Percentiles rank a stretch among this genome's conserved stretches.
Conservation (phyloP, 1,140 invertebrate genomes). For the Pseudomyrmex sp. region DNA sequence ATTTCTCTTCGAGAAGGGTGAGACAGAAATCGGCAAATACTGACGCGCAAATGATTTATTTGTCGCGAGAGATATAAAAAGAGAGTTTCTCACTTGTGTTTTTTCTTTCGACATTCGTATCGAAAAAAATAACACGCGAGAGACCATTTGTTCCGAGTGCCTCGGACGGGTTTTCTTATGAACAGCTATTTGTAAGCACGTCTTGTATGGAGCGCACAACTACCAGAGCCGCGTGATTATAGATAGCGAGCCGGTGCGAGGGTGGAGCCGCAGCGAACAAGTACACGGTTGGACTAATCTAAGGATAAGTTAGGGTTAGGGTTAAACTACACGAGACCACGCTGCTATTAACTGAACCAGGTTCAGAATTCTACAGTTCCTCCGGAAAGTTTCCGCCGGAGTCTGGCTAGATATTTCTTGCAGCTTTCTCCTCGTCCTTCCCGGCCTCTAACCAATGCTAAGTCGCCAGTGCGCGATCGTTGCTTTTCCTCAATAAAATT, state of each 20-base stretch:
- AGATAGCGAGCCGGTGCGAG: constrained; percentile 59
- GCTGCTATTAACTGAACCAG: constrained; percentile 72
- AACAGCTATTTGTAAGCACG: constrained; percentile 48
- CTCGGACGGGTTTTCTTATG: constrained; percentile 13
- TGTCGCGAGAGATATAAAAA: too few species aligned
- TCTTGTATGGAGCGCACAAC: constrained; percentile 45
- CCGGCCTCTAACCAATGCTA: constrained; percentile 11
- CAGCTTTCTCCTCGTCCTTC: constrained; percentile 12
- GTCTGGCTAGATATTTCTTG: constrained; percentile 49
- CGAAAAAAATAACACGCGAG: background rate
- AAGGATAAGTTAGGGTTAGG: constrained; percentile 72
- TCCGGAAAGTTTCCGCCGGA: constrained; percentile 59
- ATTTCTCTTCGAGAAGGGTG: constrained; percentile 40
- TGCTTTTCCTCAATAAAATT: background rate
- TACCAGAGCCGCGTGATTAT: constrained; percentile 70
- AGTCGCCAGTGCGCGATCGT: background rate
- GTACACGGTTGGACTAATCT: constrained; percentile 76
- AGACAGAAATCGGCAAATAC: constrained; percentile 39
- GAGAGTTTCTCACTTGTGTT: background rate
- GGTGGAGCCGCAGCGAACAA: constrained; percentile 60
- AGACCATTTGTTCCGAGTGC: background rate
- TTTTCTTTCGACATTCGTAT: background rate
- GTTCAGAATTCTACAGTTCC: constrained; percentile 69
- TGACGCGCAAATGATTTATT: constrained; percentile 9
- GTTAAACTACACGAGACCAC: constrained; percentile 75